These are phyloP conservation scores for Cryptotermes secundus DNA, from an alignment of 1,140 invertebrate genomes.

Conservation along the genomic window DNA sequence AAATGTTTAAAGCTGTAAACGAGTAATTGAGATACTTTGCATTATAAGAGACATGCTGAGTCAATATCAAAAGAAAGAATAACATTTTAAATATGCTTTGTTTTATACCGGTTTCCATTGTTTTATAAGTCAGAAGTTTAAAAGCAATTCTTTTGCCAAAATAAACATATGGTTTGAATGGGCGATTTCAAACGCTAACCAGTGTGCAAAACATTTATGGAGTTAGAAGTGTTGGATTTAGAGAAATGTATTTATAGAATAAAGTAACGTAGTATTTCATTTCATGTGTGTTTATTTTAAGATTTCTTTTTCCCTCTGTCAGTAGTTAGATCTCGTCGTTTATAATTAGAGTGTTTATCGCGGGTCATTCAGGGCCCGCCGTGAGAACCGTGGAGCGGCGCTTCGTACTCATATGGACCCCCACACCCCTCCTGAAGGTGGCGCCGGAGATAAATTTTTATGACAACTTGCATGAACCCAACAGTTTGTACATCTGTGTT, in stretches of 20 bases:
- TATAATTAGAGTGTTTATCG: slow-evolving; percentile 17
- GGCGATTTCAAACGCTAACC: neutral
- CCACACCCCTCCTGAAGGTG: neutral
- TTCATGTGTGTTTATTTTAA: neutral
- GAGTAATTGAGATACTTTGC: neutral
- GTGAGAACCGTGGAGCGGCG: neutral
- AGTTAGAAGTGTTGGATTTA: neutral
- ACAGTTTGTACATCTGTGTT: slow-evolving; percentile 16
- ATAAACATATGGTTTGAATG: neutral
- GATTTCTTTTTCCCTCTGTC: neutral
- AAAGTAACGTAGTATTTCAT: neutral
- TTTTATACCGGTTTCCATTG: neutral
- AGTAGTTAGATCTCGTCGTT: neutral
- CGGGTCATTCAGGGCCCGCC: neutral
- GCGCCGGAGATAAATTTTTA: neutral
- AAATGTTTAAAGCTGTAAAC: no score
- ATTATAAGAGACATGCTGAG: neutral
- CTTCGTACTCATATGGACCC: no score
- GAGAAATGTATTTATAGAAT: neutral
- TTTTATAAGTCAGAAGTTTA: neutral
- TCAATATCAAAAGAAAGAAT: neutral
- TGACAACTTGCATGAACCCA: neutral
- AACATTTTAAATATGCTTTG: neutral
- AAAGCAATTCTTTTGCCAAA: neutral
- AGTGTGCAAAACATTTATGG: neutral